Percentiles rank a stretch among this genome's conserved stretches.
Conservation (phyloP, 23 tunicate genomes). For the Halocynthia roretzi region DNA sequence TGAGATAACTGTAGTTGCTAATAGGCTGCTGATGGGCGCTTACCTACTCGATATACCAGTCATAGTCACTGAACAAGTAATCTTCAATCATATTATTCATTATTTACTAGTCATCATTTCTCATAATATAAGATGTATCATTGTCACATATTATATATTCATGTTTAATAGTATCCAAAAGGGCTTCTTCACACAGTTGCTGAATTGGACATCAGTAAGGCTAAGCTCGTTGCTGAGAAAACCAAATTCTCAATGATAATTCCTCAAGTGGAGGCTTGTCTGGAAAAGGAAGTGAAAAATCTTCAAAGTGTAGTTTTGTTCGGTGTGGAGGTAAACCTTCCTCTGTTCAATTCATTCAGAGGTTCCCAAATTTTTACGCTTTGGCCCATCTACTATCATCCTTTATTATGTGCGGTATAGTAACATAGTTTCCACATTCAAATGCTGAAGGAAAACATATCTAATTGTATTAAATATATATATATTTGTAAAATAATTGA, state of each 20-base stretch:
- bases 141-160: background rate
- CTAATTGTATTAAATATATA: too few relatives aligned
- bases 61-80: constrained; percentile 87
- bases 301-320: constrained; percentile 55
- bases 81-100: background rate
- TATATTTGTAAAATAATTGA: too few relatives aligned
- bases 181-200: constrained; percentile 77
- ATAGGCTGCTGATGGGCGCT: constrained; percentile 56
- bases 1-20: constrained; percentile 56
- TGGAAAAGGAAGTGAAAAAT: constrained; percentile 8
- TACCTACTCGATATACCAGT: constrained; percentile 52
- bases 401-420: too few relatives aligned
- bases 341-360: too few relatives aligned
- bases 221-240: constrained; percentile 50
- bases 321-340: constrained; percentile 61
- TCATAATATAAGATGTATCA: background rate
- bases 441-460: too few relatives aligned
- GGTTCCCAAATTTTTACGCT: too few relatives aligned
- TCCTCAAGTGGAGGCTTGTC: constrained; percentile 40
- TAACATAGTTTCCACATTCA: too few relatives aligned
- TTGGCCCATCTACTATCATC: background rate
- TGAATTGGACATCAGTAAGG: constrained; percentile 58
- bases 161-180: constrained; percentile 63
- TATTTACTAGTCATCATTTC: background rate
- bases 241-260: constrained; percentile 77